These are phyloP conservation scores for Vombatus ursinus DNA, from an alignment of 2,113 vertebrate species.

Conservation along the genomic window DNA sequence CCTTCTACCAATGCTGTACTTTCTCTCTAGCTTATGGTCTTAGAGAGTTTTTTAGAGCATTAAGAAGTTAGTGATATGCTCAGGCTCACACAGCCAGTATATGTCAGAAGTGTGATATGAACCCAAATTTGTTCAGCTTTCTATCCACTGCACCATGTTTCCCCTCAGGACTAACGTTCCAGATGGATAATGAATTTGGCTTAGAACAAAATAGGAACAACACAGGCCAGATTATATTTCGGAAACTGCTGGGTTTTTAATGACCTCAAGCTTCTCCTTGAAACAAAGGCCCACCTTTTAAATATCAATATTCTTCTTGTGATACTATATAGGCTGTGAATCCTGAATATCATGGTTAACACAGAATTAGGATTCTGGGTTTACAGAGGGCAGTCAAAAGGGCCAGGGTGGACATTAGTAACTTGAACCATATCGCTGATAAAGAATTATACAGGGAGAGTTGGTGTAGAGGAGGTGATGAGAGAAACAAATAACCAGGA, in stretches of 20 bases:
- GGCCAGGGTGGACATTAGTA: neutral
- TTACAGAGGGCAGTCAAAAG: neutral
- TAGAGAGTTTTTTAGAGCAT: neutral
- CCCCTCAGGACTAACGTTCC: neutral
- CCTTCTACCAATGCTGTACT: neutral
- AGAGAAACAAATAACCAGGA: neutral
- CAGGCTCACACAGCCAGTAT: neutral
- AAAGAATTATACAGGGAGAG: neutral
- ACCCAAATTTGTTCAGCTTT: neutral
- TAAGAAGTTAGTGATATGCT: neutral
- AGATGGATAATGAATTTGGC: neutral
- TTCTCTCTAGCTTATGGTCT: neutral
- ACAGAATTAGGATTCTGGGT: neutral
- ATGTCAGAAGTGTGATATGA: neutral
- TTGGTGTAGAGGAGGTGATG: neutral
- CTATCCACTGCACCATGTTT: neutral
- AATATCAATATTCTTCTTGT: neutral
- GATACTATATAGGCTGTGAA: neutral
- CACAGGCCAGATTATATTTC: neutral
- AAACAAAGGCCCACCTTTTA: neutral
- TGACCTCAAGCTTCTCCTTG: neutral
- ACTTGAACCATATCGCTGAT: neutral
- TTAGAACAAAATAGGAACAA: neutral
- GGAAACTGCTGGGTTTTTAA: neutral
- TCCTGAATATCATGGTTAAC: neutral